A percentile compares a stretch with the other conserved stretches of the same genome.
Conservation (phyloP, 2,797 vertebrate species). For the Megalops cyprinoides region DNA sequence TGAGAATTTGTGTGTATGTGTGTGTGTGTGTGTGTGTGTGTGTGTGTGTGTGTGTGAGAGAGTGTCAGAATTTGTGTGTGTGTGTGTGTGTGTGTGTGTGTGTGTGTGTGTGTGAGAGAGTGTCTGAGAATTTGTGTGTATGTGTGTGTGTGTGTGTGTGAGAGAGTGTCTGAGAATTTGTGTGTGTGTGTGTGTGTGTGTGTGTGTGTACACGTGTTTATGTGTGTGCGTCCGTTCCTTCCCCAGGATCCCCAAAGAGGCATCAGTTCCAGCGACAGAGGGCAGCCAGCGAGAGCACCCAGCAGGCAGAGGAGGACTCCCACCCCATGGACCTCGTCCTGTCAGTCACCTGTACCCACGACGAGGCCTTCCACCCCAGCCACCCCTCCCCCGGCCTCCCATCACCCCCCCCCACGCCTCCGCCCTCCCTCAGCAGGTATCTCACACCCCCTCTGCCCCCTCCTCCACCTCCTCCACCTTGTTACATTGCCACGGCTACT, state of each 20-base stretch:
- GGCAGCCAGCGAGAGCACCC: conserved; percentile 77
- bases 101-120: not conserved
- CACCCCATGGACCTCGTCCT: not conserved
- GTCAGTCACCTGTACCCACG: not conserved
- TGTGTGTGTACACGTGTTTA: not conserved
- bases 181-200: not conserved
- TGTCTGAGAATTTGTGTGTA: not conserved
- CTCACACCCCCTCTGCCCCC: conserved; percentile 63
- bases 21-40: not conserved
- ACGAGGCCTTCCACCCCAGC: conserved; percentile 39
- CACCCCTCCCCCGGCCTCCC: conserved; percentile 81
- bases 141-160: not conserved
- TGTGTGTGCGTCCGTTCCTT: not conserved
- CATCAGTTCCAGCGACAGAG: conserved; percentile 80
- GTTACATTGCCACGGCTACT: conserved; percentile 69
- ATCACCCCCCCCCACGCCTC: conserved; percentile 82
- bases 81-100: not conserved
- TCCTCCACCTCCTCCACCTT: conserved; percentile 70
- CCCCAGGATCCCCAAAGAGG: conserved; percentile 72
- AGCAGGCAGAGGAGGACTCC: conserved; percentile 48
- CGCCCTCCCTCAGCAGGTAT: conserved; percentile 97
- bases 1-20: not conserved
- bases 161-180: not conserved
- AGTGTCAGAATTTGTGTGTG: not conserved
- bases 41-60: not conserved